Evolutionary conservation across 2,888 invertebrate genomes (phyloP).

Genomic region (Zhengitettix transpicula): DNA sequence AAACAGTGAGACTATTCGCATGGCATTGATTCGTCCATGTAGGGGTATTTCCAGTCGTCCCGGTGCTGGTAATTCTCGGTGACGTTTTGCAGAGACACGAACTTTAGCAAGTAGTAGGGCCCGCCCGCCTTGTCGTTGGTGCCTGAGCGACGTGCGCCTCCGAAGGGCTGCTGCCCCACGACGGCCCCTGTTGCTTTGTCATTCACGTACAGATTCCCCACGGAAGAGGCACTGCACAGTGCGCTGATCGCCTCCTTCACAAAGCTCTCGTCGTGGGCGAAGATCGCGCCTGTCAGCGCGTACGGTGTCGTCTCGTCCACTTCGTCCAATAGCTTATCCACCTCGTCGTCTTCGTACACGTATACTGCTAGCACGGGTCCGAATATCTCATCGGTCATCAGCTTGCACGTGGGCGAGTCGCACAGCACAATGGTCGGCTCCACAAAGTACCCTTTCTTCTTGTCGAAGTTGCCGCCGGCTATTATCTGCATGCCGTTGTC

Average conservation of each 20-base stretch:
- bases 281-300: conserved; percentile 91
- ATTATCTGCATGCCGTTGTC: conserved; percentile 57
- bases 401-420: conserved; percentile 66
- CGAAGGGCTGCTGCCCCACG: neutral
- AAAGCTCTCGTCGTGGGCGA: neutral
- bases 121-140: neutral
- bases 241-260: neutral
- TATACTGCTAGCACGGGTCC: conserved; percentile 85
- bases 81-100: neutral
- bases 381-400: conserved; percentile 92
- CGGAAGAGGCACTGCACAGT: neutral
- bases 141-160: neutral
- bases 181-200: neutral
- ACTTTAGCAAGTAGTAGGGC: neutral
- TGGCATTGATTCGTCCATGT: too few relatives aligned
- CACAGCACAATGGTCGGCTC: conserved; percentile 85
- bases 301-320: conserved; percentile 71
- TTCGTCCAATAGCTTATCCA: conserved; percentile 49
- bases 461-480: conserved; percentile 76
- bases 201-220: neutral
- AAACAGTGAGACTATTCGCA: too few relatives aligned
- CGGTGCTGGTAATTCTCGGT: too few relatives aligned
- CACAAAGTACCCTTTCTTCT: conserved; percentile 76
- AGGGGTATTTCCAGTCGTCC: too few relatives aligned
- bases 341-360: conserved; percentile 66